phyloP scores from a whole-genome alignment of 2,113 vertebrate genomes.

The Sitta europaea region DNA sequence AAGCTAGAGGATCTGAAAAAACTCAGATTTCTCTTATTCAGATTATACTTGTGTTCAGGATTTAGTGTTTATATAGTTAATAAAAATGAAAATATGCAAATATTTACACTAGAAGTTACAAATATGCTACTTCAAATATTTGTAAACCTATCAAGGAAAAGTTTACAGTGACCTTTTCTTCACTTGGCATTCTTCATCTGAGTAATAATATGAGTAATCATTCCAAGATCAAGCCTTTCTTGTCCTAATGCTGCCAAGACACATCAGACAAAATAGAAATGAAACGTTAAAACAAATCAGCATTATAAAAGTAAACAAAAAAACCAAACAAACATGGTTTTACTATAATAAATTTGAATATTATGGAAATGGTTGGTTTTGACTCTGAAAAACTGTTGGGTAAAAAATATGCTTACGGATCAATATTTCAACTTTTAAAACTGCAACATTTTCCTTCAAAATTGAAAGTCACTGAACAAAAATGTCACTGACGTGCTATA shows the following conservation, averaged over 20 bases:
- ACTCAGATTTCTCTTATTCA: not conserved
- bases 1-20: not conserved
- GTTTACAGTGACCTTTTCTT: not conserved
- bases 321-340: rapidly evolving
- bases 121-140: not conserved
- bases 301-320: not conserved
- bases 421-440: not conserved
- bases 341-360: not conserved
- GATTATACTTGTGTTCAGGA: not conserved
- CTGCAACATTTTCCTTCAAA: not conserved
- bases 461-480: not conserved
- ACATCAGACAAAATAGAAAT: not conserved
- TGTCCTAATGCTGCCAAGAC: not conserved
- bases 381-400: not conserved
- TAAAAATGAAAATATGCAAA: not conserved
- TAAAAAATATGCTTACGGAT: rapidly evolving
- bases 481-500: rapidly evolving
- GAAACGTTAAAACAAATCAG: not conserved
- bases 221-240: not conserved
- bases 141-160: not conserved
- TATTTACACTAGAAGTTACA: not conserved
- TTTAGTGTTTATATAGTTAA: not conserved
- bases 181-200: not conserved
- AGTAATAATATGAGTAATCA: not conserved
- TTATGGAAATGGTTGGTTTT: not conserved